Conservation (phyloP, 2,797 vertebrate genomes). For the Anguilla megastoma region DNA sequence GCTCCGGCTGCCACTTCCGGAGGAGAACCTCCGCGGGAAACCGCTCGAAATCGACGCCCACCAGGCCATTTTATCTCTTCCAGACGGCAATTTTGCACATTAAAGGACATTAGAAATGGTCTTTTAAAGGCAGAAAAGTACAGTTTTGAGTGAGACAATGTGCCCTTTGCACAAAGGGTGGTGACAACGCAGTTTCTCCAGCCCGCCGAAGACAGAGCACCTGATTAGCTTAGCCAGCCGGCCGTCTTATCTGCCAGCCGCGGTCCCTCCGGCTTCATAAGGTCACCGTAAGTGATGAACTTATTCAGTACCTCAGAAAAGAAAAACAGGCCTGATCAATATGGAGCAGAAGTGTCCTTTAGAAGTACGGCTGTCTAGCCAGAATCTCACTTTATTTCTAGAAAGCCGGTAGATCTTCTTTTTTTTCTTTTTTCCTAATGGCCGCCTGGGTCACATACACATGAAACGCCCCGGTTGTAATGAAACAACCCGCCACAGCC, state of each 20-base stretch:
- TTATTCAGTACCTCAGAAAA: not conserved
- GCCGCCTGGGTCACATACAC: not conserved
- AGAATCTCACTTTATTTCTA: not conserved
- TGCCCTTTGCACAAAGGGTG: not conserved
- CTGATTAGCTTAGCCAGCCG: not conserved
- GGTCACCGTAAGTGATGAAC: not conserved
- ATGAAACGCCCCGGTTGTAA: not conserved
- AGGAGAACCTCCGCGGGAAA: not conserved
- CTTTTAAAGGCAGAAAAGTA: not conserved
- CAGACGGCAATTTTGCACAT: not conserved
- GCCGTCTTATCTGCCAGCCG: not conserved
- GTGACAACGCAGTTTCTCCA: not conserved
- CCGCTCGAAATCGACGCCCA: not conserved
- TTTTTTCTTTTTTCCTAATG: not conserved
- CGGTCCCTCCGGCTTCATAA: not conserved
- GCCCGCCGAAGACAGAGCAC: not conserved
- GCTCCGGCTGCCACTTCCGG: not conserved
- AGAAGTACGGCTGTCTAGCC: not conserved
- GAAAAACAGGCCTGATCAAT: not conserved
- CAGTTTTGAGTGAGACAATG: not conserved
- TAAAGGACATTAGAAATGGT: slow-evolving; percentile 14
- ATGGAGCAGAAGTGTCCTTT: not conserved
- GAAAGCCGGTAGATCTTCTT: not conserved
- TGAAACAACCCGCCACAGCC: no score
- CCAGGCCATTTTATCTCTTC: not conserved